Percentiles rank a stretch among this genome's conserved stretches.
These are phyloP conservation scores for Daktulosphaira vitifoliae DNA, from an alignment of 1,140 invertebrate species.

Conservation along the genomic window DNA sequence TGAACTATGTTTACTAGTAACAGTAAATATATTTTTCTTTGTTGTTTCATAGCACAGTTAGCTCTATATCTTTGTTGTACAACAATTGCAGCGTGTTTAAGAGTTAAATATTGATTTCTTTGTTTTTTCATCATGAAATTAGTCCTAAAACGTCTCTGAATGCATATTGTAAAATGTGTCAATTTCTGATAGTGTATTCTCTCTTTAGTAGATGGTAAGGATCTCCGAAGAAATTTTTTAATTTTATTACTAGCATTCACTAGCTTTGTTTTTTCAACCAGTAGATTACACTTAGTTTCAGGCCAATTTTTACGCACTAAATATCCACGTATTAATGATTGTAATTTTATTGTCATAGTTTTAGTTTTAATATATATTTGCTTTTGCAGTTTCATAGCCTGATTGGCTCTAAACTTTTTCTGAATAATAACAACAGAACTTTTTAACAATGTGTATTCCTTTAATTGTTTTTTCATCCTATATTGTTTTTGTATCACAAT, in stretches of 20 bases:
- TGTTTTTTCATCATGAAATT: conserved; percentile 37
- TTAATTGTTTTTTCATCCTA: conserved; percentile 39
- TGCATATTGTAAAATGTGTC: no score
- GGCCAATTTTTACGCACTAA: conserved; percentile 12
- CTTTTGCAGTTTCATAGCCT: conserved; percentile 43
- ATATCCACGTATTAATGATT: conserved; percentile 37
- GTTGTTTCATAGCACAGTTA: conserved; percentile 41
- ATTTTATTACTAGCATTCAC: no score
- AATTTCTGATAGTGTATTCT: no score
- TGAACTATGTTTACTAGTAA: conserved; percentile 38
- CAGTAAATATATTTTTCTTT: conserved; percentile 44
- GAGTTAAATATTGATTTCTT: conserved; percentile 42
- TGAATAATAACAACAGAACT: conserved; percentile 44
- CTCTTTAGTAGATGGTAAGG: no score
- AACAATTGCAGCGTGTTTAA: conserved; percentile 41
- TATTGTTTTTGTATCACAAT: conserved; percentile 41
- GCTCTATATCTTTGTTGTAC: conserved; percentile 48
- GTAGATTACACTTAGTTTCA: no score
- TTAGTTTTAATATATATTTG: conserved; percentile 43
- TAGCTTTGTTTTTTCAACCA: no score
- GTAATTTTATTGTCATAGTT: conserved; percentile 42
- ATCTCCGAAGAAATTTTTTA: no score
- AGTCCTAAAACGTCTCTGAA: no score
- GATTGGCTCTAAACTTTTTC: conserved; percentile 43
- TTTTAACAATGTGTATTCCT: conserved; percentile 42